Evolutionary conservation across 2,888 invertebrate species (phyloP).

Genomic region (Hybos culiciformis): DNA sequence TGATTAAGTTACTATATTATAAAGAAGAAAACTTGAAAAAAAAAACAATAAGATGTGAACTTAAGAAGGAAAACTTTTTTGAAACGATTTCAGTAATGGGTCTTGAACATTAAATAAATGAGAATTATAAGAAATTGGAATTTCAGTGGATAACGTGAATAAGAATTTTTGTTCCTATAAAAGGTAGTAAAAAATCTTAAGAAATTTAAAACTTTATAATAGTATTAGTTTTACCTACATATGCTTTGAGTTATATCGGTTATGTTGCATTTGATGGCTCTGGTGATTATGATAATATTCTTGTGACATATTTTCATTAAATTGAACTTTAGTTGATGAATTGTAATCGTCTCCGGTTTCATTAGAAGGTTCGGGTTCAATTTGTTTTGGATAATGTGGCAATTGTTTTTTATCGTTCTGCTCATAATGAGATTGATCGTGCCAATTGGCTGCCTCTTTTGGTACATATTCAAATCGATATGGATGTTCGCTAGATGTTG

Average conservation of each 20-base stretch:
- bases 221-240: no score
- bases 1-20: not conserved
- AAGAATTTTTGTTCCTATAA: no score
- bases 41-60: not conserved
- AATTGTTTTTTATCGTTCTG: not conserved
- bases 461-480: not conserved
- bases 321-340: not conserved
- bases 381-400: not conserved
- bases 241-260: no score
- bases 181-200: no score
- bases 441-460: not conserved
- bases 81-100: not conserved
- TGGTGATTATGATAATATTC: not conserved
- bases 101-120: not conserved
- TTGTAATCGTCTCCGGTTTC: no score
- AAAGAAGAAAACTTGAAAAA: not conserved
- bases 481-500: not conserved
- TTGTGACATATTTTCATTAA: not conserved
- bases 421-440: not conserved
- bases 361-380: no score
- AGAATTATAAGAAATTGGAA: not conserved
- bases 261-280: no score
- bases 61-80: not conserved
- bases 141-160: no score
- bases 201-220: no score